A percentile compares a stretch with the other conserved stretches of the same genome.
phyloP scores from a whole-genome alignment of 2,113 vertebrate species.

The Pedetes capensis region DNA sequence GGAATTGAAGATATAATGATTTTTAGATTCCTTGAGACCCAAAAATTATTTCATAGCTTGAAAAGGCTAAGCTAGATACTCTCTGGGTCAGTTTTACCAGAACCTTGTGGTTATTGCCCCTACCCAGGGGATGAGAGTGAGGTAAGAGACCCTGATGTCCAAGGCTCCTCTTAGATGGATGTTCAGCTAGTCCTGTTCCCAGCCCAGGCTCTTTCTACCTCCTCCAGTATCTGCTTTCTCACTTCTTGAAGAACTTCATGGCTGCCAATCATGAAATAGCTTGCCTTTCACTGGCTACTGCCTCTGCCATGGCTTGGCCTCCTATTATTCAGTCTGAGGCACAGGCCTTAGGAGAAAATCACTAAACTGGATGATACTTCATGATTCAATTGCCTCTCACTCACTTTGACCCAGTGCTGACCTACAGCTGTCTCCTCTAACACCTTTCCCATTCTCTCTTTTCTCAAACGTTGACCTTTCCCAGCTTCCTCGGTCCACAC shows the following conservation, averaged over 20 bases:
- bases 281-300: neutral
- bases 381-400: neutral
- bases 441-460: neutral
- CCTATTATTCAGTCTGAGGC: neutral
- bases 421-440: neutral
- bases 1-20: neutral
- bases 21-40: neutral
- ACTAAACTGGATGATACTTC: fast-evolving
- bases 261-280: neutral
- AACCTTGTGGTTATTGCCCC: fast-evolving
- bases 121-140: neutral
- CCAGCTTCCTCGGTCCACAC: neutral
- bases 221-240: neutral
- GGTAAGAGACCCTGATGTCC: fast-evolving
- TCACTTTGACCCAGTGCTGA: neutral
- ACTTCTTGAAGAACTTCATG: neutral
- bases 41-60: neutral
- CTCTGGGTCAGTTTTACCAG: neutral
- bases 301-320: neutral
- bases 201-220: neutral
- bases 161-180: neutral
- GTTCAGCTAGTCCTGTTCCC: neutral
- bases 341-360: neutral
- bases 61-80: neutral
- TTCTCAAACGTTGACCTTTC: neutral